Evolutionary conservation across 2,888 invertebrate species (phyloP).

Genomic region (Tenthredo distinguenda): DNA sequence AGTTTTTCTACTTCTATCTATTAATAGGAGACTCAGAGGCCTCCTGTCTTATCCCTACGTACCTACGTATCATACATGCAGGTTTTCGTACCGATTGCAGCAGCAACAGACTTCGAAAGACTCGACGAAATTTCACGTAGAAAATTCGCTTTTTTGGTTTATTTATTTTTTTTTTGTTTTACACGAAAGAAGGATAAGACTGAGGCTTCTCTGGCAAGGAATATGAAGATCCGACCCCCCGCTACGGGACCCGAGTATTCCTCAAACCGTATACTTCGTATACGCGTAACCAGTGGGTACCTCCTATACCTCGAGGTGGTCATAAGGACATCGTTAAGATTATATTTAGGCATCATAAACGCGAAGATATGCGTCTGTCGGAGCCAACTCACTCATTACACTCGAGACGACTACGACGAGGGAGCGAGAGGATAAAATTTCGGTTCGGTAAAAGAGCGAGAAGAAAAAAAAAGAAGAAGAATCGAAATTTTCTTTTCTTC

Average conservation of each 20-base stretch:
- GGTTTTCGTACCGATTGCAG: too few species aligned
- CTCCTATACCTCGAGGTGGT: not conserved
- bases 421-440: not conserved
- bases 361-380: conserved; percentile 77
- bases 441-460: not conserved
- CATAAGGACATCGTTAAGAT: conserved; percentile 75
- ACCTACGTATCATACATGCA: too few species aligned
- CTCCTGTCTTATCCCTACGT: too few species aligned
- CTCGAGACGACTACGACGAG: conserved; percentile 60
- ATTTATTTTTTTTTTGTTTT: too few species aligned
- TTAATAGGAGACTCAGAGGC: not conserved
- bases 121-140: too few species aligned
- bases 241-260: too few species aligned
- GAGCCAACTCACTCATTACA: conserved; percentile 77
- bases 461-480: not conserved
- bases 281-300: not conserved
- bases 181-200: too few species aligned
- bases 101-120: too few species aligned
- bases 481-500: not conserved
- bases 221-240: too few species aligned
- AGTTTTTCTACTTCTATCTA: not conserved
- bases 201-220: too few species aligned
- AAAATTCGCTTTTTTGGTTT: too few species aligned
- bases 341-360: conserved; percentile 77
- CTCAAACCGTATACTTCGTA: not conserved